These are phyloP conservation scores for Erebia palarica DNA, from an alignment of 2,888 invertebrate species.

Conservation along the genomic window DNA sequence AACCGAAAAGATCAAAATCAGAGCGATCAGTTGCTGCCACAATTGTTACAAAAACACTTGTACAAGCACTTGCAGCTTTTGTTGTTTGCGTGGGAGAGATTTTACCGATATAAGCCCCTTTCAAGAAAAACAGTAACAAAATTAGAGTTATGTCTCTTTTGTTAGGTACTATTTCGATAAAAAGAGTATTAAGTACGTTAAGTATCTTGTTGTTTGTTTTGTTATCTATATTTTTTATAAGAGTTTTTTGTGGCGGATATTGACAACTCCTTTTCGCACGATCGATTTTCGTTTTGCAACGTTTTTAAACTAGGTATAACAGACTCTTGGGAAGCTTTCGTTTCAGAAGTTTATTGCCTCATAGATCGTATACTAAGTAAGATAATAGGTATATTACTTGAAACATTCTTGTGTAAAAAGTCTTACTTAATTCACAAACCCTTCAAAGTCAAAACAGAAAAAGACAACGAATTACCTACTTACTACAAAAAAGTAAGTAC, in stretches of 20 bases:
- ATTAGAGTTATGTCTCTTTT: neutral
- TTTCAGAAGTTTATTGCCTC: no score
- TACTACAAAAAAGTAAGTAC: no score
- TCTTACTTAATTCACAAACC: no score
- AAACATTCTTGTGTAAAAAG: no score
- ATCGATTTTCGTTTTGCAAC: neutral
- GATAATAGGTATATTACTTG: no score
- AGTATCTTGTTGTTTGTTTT: neutral
- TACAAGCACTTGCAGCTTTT: slow-evolving; percentile 35
- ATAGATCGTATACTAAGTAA: no score
- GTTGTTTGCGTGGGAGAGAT: slow-evolving; percentile 44
- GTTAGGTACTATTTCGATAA: neutral
- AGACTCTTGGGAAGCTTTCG: no score
- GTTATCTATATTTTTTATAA: slow-evolving; percentile 1
- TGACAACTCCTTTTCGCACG: slow-evolving; percentile 9
- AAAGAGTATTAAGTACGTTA: neutral
- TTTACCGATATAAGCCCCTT: slow-evolving; percentile 15
- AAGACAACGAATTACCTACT: no score
- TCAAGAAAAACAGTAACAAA: slow-evolving; percentile 18
- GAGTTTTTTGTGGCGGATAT: neutral
- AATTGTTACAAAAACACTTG: slow-evolving; percentile 40
- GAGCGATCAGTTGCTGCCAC: slow-evolving; percentile 23
- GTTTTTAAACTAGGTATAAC: no score
- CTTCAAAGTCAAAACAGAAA: no score
- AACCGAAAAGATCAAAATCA: slow-evolving; percentile 28